phyloP scores from a whole-genome alignment of 2,797 vertebrate genomes.

The Sebastes nivosus region DNA sequence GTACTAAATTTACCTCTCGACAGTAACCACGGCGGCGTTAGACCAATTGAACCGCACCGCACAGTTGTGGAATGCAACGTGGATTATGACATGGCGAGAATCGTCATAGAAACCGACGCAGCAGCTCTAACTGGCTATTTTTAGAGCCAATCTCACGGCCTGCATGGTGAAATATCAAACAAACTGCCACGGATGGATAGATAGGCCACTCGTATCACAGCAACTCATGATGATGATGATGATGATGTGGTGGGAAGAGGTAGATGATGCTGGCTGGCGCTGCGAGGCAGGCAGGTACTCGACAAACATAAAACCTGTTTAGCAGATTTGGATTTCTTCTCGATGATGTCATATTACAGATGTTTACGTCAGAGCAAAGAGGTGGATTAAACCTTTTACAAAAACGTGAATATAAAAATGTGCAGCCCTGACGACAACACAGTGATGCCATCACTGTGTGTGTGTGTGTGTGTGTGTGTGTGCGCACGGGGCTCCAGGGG shows the following conservation, averaged over 20 bases:
- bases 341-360: not conserved
- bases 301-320: not conserved
- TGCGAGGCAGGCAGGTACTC: not conserved
- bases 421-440: too few species aligned
- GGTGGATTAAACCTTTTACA: not conserved
- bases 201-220: too few species aligned
- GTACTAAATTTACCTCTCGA: conserved; percentile 49
- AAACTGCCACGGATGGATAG: too few species aligned
- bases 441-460: conserved; percentile 3
- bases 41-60: conserved; percentile 49
- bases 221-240: too few species aligned
- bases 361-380: not conserved
- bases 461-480: not conserved
- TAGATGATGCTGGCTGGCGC: too few species aligned
- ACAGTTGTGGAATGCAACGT: conserved; percentile 64
- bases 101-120: conserved; percentile 71
- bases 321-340: not conserved
- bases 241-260: too few species aligned
- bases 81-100: conserved; percentile 69
- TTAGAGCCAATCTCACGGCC: conserved; percentile 49
- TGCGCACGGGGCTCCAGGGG: not conserved
- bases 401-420: not conserved
- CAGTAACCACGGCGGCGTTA: conserved; percentile 24
- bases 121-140: conserved; percentile 69
- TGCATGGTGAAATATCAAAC: too few species aligned